A percentile compares a stretch with the other conserved stretches of the same genome.
Conservation (phyloP, 2,113 vertebrate species). For the Alaudala cheleensis region DNA sequence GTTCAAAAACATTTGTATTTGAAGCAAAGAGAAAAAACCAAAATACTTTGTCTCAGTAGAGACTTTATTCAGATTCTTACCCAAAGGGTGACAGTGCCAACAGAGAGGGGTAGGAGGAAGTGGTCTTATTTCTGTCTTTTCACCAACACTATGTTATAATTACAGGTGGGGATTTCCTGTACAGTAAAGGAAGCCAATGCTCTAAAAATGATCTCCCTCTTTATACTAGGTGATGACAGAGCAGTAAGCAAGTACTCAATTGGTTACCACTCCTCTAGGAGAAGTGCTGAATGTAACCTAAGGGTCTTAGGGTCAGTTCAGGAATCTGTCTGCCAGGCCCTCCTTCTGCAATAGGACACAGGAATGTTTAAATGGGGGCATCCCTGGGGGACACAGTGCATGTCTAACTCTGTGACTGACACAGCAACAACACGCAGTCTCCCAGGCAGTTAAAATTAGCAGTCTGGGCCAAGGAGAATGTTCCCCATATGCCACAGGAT, state of each 20-base stretch:
- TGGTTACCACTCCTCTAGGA: background rate
- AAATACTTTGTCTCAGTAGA: slow-evolving; percentile 33
- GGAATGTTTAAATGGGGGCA: background rate
- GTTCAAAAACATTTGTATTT: background rate
- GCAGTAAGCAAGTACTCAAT: background rate
- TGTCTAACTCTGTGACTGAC: background rate
- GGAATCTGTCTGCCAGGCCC: background rate
- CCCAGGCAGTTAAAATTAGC: background rate
- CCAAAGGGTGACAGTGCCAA: slow-evolving; percentile 41
- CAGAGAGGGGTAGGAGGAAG: background rate
- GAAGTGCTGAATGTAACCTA: background rate
- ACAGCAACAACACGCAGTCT: background rate
- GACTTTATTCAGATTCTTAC: slow-evolving; percentile 60
- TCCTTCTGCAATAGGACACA: background rate
- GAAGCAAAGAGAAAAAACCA: background rate
- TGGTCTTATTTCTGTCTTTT: slow-evolving; percentile 29
- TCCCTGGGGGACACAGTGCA: background rate
- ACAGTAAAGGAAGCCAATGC: background rate
- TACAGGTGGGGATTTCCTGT: slow-evolving; percentile 6
- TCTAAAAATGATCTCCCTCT: background rate
- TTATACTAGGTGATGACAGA: background rate
- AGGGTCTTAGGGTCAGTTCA: background rate
- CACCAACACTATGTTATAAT: slow-evolving; percentile 14
- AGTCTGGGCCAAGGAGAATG: background rate
- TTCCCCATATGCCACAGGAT: background rate